Base-by-base conservation (phyloP, 2,888 invertebrate genomes). In the Acleris cristana region DNA sequence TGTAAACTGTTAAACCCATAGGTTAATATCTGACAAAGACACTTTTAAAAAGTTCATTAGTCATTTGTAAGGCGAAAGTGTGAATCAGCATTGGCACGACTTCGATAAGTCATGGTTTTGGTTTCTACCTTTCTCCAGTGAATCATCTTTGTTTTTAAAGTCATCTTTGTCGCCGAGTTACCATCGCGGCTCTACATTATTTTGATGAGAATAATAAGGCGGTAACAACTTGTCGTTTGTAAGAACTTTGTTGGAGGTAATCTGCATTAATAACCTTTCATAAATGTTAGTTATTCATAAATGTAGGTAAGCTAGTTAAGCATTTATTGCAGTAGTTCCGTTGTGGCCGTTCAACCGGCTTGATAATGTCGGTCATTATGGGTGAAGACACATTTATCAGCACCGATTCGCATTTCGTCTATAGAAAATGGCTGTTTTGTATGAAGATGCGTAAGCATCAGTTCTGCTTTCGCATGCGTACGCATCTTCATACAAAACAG, bases 31-130 rank as follows among this genome's bases (percentile, higher is more conserved):
- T 12, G 63, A 63, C 67, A 63, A 54, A 67, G 62, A 58, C 53
- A 34, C 26, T 71, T 68, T 70, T 72, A 71, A 64, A 67, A 69
- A 71, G 70, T 63, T 69, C 71, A 76, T 74, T 79, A 76, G 74
- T 76, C 74, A 74, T 72, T 71, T 73, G 56, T 44, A 64, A 44
- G 64, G 77, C 68, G 83, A 84, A 84, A 84, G 83, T 71, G 72
- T 74, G 77, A 79, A 74, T 79, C 73, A 74, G 74, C 69, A 71
- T 73, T 71, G 69, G 72, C 76, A 79, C 73, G 73, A 74, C 72
- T 65, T 53, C 73, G 73, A 76, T 78, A 80, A 77, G 74, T 79
- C 79, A 76, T 75, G 74, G 72, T 73, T 74, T 74, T 63, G 70
- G 70, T 69, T 69, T 65, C 69, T 70, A 74, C 74, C 77, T 82